phyloP scores from a whole-genome alignment of 2,113 vertebrate genomes.

The Notarius lentiginosus region DNA sequence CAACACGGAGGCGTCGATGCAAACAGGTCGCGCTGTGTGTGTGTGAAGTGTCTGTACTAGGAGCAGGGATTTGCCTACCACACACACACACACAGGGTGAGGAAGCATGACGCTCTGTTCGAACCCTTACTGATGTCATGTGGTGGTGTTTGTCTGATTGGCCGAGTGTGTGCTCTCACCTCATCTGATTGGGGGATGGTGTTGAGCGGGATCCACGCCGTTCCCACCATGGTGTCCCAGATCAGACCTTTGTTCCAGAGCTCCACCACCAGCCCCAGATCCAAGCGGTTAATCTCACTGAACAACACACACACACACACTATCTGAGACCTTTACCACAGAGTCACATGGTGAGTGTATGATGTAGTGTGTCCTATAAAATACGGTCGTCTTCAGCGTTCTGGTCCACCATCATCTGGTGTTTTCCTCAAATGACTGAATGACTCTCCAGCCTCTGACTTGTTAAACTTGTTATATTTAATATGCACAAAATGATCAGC shows the following conservation, averaged over 20 bases:
- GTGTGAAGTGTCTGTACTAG: neutral
- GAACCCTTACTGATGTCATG: neutral
- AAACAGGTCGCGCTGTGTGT: neutral
- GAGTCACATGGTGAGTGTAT: neutral
- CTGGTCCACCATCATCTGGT: too few relatives aligned
- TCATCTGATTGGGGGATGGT: slow-evolving; percentile 87
- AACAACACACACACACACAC: slow-evolving; percentile 31
- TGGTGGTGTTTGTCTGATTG: neutral
- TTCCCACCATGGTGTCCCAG: slow-evolving; percentile 97
- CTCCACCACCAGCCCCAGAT: slow-evolving; percentile 92
- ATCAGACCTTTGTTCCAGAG: slow-evolving; percentile 98
- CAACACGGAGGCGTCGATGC: neutral
- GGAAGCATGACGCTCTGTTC: neutral
- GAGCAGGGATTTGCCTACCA: neutral
- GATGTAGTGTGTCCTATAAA: too few relatives aligned
- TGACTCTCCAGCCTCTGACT: too few relatives aligned
- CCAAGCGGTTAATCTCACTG: slow-evolving; percentile 93
- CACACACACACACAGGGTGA: neutral
- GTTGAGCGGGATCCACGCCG: slow-evolving; percentile 86
- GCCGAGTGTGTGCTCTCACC: slow-evolving; percentile 68
- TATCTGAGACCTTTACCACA: neutral
- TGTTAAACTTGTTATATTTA: too few relatives aligned
- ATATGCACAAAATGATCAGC: neutral
- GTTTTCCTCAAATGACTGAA: too few relatives aligned
- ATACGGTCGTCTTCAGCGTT: too few relatives aligned